Evolutionary conservation across 2,888 invertebrate genomes (phyloP).

Genomic region (Thereva unica): DNA sequence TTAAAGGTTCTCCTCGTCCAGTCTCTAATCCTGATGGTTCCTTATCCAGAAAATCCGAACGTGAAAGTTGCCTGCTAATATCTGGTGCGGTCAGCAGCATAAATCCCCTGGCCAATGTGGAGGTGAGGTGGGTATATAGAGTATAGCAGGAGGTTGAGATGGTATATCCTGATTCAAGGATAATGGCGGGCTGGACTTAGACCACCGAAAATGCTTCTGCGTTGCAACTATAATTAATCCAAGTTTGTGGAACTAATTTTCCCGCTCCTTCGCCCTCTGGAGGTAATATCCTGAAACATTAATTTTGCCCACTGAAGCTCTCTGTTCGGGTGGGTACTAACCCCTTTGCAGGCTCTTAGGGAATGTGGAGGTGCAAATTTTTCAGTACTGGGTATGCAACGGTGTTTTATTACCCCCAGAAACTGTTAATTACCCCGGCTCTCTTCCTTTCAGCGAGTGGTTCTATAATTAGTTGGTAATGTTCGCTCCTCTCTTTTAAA

Average conservation of each 20-base stretch:
- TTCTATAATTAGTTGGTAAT: no score
- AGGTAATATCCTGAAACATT: conserved; percentile 14
- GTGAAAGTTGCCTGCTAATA: conserved; percentile 33
- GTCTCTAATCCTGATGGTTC: no score
- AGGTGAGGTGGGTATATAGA: no score
- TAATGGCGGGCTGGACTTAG: not conserved
- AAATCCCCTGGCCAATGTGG: conserved; percentile 5
- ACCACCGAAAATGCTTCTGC: conserved; percentile 6
- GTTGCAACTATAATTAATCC: conserved; percentile 28
- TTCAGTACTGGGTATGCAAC: no score
- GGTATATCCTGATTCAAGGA: not conserved
- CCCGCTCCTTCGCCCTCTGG: not conserved
- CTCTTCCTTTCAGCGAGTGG: no score
- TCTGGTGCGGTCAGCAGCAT: conserved; percentile 27
- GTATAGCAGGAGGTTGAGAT: conserved; percentile 6
- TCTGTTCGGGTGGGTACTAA: not conserved
- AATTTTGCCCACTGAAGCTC: conserved; percentile 1
- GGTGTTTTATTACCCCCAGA: no score
- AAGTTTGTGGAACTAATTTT: conserved; percentile 33
- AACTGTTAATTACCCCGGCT: no score
- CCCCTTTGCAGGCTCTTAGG: not conserved
- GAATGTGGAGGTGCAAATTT: not conserved
- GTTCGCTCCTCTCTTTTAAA: no score
- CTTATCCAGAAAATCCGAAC: conserved; percentile 7
- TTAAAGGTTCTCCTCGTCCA: no score